A percentile compares a stretch with the other conserved stretches of the same genome.
Conservation (phyloP, 2,797 vertebrate species). For the Tapera naevia region DNA sequence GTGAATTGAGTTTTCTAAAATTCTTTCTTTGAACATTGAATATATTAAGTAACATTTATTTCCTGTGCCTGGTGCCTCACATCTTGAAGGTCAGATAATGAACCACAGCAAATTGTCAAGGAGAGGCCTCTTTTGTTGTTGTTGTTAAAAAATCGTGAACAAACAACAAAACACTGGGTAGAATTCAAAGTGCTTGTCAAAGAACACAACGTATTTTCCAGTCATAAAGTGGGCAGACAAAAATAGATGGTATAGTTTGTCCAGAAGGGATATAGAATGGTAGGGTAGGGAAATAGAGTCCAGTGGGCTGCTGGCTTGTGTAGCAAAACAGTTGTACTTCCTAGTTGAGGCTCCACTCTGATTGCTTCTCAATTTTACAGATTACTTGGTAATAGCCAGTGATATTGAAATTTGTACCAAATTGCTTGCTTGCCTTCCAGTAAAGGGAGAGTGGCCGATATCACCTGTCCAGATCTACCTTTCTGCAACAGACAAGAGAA, state of each 20-base stretch:
- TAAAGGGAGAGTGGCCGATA: not conserved
- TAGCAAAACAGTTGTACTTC: not conserved
- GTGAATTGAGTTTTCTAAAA: not conserved
- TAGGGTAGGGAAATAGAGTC: not conserved
- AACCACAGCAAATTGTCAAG: not conserved
- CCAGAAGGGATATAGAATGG: not conserved
- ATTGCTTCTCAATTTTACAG: not conserved
- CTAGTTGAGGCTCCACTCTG: not conserved
- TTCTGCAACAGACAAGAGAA: too few species aligned
- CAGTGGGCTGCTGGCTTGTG: not conserved
- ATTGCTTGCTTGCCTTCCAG: not conserved
- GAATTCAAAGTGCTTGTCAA: not conserved
- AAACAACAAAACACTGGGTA: too few species aligned
- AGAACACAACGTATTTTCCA: not conserved
- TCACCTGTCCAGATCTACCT: too few species aligned
- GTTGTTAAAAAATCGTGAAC: too few species aligned
- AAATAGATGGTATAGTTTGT: not conserved
- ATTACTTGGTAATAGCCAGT: not conserved
- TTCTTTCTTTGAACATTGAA: not conserved
- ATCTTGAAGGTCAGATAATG: not conserved
- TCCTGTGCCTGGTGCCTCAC: not conserved
- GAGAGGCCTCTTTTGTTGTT: not conserved
- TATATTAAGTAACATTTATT: not conserved
- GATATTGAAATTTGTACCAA: not conserved
- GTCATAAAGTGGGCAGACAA: not conserved